Evolutionary conservation across 2,113 vertebrate genomes (phyloP).

Genomic region (Dromiciops gliroides): DNA sequence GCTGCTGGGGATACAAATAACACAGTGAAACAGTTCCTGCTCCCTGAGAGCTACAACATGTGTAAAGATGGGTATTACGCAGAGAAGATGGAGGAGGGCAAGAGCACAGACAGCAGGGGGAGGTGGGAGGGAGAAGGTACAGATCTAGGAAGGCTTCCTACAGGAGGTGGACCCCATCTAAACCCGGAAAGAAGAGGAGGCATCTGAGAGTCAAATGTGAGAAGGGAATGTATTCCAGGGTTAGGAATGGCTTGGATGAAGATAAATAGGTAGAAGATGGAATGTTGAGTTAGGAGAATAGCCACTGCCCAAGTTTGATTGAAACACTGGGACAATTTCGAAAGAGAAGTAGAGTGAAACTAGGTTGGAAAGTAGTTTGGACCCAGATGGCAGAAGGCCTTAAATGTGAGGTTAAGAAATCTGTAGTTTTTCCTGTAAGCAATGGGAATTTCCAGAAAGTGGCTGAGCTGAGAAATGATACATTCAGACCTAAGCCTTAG

Average conservation of each 20-base stretch:
- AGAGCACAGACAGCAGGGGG: fast-evolving
- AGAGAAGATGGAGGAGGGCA: neutral
- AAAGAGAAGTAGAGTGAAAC: neutral
- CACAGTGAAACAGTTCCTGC: neutral
- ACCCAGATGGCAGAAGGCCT: neutral
- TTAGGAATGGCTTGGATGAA: neutral
- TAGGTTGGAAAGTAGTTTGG: neutral
- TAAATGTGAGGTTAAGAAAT: neutral
- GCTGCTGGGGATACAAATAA: neutral
- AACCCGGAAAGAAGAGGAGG: neutral
- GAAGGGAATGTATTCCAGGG: neutral
- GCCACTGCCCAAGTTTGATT: neutral
- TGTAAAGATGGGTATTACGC: neutral
- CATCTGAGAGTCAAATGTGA: neutral
- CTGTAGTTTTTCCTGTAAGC: neutral
- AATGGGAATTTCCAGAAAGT: neutral
- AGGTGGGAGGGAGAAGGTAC: neutral
- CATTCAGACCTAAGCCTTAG: neutral
- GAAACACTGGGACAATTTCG: neutral
- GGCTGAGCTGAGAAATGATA: neutral
- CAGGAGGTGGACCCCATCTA: neutral
- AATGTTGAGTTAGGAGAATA: neutral
- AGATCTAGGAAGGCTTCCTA: neutral
- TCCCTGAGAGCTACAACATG: neutral
- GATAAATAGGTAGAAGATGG: neutral